Conservation (phyloP, 2,797 vertebrate genomes). For the Sebastes glaucus region DNA sequence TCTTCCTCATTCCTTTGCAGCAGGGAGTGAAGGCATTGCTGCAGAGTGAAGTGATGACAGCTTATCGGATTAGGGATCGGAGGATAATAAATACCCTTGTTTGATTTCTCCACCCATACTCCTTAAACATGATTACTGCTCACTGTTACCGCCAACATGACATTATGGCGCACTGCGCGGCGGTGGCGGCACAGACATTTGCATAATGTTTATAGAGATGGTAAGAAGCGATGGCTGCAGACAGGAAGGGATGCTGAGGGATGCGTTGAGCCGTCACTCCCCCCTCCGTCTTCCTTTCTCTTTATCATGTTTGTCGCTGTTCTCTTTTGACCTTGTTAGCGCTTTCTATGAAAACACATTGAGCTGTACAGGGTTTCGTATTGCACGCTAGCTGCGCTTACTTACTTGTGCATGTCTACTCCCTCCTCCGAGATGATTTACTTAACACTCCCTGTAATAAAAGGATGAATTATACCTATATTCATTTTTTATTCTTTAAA, state of each 20-base stretch:
- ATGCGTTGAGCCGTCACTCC: slow-evolving; percentile 42
- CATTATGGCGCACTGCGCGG: slow-evolving; percentile 48
- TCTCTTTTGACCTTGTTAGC: slow-evolving; percentile 43
- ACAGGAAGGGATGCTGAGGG: slow-evolving; percentile 47
- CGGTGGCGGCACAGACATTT: slow-evolving; percentile 35
- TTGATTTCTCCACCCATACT: slow-evolving; percentile 79
- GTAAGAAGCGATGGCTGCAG: slow-evolving; percentile 47
- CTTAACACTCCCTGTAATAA: background rate
- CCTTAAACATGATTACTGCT: slow-evolving; percentile 82
- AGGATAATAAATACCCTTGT: slow-evolving; percentile 82
- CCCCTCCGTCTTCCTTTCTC: slow-evolving; percentile 25
- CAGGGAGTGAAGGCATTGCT: slow-evolving; percentile 42
- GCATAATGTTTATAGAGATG: slow-evolving; percentile 71
- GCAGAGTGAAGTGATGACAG: slow-evolving; percentile 79
- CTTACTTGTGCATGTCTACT: background rate
- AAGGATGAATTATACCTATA: background rate
- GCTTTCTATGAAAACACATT: background rate
- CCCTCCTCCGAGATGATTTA: background rate
- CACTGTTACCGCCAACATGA: slow-evolving; percentile 72
- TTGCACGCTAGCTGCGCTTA: background rate
- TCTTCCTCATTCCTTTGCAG: slow-evolving; percentile 2
- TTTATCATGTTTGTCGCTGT: slow-evolving; percentile 18
- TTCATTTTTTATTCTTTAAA: background rate
- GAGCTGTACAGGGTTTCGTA: background rate
- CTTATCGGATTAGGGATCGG: slow-evolving; percentile 82